Evolutionary conservation across 35 echinoderm and acorn worm species (phyloP), one percentile per base, ranked within the genome.

Genomic region (Heliocidaris erythrogramma): DNA sequence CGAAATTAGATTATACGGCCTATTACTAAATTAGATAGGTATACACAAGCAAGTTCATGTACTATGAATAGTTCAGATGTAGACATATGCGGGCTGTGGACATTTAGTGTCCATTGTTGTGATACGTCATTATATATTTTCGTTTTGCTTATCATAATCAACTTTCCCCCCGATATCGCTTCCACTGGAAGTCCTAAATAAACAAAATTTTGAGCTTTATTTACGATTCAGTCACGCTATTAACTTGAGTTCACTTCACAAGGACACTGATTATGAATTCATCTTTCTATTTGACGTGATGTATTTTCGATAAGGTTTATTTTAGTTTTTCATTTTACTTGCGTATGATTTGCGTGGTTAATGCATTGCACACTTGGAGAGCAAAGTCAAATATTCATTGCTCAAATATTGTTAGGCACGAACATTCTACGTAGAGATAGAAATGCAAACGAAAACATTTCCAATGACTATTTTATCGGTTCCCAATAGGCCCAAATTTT

Each of bases 11-110:
- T 92, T 92, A 92, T 49, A 92, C 48, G 48, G 6, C n/a, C 49
- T 52, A 92, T 92, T 59, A 92, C 48, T 32, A 52, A 50, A 92
- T 92, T 92, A 92, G 91, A 92, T 92, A 92, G 91, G 49, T 49
- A 92, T 48, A 89, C 65, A 47, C 87, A 32, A 32, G 87, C 7
- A 48, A 89, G 31, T 32, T 53, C 30, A 78, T 42, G 93, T 42
- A 94, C 93, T 69, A 94, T 94, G 59, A 35, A 60, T 12, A 49
- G 47, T 89, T 32, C 32, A 32, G 14, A 89, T 27, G n/a, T 3
- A 78, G 21, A 78, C 27, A 78, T 78, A n/a, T n/a, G 21, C 65
- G n/a, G 65, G 2, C 27, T 78, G 65, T 78, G 2, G 65, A 78
- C 65, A 78, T 78, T 78, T 78, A 5, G 27, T 0, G 14, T n/a